These are phyloP conservation scores for Stomatorhinus walkeri DNA, from an alignment of 2,797 vertebrate species.

Conservation along the genomic window DNA sequence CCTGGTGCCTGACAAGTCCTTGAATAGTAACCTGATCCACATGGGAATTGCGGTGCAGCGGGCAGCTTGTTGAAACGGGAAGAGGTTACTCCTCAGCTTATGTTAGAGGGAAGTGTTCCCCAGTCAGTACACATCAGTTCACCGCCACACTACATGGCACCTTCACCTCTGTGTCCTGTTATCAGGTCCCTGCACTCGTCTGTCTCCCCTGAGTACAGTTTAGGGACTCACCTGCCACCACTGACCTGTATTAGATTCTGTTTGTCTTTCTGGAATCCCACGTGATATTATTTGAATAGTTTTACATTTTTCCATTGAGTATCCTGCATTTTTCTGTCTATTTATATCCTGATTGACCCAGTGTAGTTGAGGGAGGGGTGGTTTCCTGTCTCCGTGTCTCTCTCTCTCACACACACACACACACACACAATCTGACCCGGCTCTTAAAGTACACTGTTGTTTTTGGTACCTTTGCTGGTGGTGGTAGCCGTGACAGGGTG, in stretches of 20 bases:
- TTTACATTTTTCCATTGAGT: not conserved
- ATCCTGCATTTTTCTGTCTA: not conserved
- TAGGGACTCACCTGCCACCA: not conserved
- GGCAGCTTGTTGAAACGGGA: not conserved
- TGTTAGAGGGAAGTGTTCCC: not conserved
- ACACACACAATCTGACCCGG: not conserved
- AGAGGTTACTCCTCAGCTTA: not conserved
- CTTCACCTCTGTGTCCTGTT: not conserved
- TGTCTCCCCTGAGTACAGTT: not conserved
- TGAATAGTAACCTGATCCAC: not conserved
- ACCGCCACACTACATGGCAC: not conserved
- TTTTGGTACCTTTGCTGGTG: not conserved
- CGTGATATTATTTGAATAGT: not conserved
- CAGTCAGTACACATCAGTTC: not conserved
- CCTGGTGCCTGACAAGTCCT: not conserved
- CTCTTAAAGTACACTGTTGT: not conserved
- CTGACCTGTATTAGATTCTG: not conserved
- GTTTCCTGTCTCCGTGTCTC: not conserved
- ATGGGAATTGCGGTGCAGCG: not conserved
- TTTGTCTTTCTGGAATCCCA: not conserved
- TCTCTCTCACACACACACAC: too few species aligned
- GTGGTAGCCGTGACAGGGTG: not conserved
- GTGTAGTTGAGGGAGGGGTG: not conserved
- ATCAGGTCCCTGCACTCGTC: not conserved
- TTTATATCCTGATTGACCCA: not conserved